phyloP scores from a whole-genome alignment of 2,888 invertebrate species.

The Trichogramma dendrolimi region DNA sequence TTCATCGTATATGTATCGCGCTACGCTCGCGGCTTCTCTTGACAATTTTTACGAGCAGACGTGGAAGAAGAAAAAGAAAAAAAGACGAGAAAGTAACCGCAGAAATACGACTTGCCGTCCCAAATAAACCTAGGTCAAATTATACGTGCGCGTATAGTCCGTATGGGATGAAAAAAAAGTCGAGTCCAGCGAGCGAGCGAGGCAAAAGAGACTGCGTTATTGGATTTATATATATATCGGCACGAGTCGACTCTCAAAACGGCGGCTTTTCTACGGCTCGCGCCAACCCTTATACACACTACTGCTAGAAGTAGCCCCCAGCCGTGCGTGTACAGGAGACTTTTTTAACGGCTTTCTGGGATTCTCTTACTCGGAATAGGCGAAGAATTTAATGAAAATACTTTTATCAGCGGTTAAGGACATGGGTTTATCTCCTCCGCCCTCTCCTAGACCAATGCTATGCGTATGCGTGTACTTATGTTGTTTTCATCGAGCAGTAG shows the following conservation, averaged over 20 bases:
- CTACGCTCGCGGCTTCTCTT: no score
- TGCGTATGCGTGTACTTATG: no score
- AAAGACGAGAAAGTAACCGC: slow-evolving; percentile 2
- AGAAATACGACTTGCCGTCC: background rate
- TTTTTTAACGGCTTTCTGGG: slow-evolving; percentile 35
- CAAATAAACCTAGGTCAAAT: slow-evolving; percentile 28
- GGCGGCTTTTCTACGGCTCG: no score
- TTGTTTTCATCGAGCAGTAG: no score
- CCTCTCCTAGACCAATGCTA: background rate
- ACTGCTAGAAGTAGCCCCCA: no score
- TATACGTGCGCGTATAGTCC: slow-evolving; percentile 10
- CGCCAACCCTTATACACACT: no score
- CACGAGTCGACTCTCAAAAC: slow-evolving; percentile 26
- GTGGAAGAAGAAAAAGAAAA: slow-evolving; percentile 3
- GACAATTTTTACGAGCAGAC: no score
- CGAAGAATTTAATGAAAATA: slow-evolving; percentile 48
- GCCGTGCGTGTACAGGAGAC: slow-evolving; percentile 35
- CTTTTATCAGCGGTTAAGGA: slow-evolving; percentile 33
- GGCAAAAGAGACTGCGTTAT: slow-evolving; percentile 32
- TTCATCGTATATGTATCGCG: no score
- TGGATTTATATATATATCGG: slow-evolving; percentile 41
- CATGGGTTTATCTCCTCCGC: slow-evolving; percentile 20
- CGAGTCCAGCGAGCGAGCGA: background rate
- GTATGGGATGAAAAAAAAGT: slow-evolving; percentile 29
- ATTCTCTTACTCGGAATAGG: background rate